Evolutionary conservation across 2,888 invertebrate species (phyloP).

Genomic region (Lepidocyrtoides sp.): DNA sequence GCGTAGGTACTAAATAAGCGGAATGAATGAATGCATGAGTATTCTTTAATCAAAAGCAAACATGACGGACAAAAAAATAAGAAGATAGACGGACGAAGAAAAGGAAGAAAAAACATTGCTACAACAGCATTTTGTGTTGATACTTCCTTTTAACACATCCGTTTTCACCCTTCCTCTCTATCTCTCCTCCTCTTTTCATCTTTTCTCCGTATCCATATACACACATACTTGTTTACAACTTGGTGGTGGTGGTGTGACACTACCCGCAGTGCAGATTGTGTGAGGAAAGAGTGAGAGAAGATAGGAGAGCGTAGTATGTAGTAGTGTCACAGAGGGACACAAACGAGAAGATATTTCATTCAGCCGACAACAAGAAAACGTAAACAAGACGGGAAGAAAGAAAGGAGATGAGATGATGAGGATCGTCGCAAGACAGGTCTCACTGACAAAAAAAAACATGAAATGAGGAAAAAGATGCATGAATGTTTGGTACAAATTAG

Average conservation of each 20-base stretch:
- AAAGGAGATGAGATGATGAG: slow-evolving; percentile 48
- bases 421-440: slow-evolving; percentile 41
- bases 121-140: slow-evolving; percentile 45
- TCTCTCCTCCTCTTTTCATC: background rate
- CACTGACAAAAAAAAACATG: slow-evolving; percentile 12
- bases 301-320: slow-evolving; percentile 17
- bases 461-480: slow-evolving; percentile 35
- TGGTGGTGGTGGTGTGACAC: slow-evolving; percentile 3
- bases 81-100: background rate
- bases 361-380: slow-evolving; percentile 32
- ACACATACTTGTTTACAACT: slow-evolving; percentile 55
- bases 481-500: slow-evolving; percentile 65
- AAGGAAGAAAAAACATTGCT: background rate
- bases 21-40: slow-evolving; percentile 46
- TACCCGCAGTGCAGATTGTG: slow-evolving; percentile 44
- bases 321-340: slow-evolving; percentile 31
- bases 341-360: slow-evolving; percentile 51
- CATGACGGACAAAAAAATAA: slow-evolving; percentile 34
- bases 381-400: slow-evolving; percentile 55
- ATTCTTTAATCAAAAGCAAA: slow-evolving; percentile 63
- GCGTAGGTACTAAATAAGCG: background rate
- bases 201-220: background rate
- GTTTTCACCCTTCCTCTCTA: slow-evolving; percentile 40
- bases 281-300: slow-evolving; percentile 9
- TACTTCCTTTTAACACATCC: slow-evolving; percentile 69